Conservation (phyloP, 2,113 vertebrate species). For the Chaetura pelagica region DNA sequence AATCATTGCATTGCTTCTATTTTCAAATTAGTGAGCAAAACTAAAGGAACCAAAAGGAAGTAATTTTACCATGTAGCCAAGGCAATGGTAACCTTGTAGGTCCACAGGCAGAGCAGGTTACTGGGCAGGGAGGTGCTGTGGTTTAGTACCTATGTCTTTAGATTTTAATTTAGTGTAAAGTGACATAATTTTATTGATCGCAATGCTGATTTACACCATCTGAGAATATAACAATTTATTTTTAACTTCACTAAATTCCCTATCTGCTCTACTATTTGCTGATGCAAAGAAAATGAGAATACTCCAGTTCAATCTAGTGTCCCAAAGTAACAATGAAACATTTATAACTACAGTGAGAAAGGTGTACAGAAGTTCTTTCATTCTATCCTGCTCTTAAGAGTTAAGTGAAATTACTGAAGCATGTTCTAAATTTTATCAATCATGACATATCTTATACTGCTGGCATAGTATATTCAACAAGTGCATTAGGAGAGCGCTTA, state of each 20-base stretch:
- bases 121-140: background rate
- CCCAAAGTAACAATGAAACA: slow-evolving; percentile 34
- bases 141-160: background rate
- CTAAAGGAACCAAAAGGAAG: background rate
- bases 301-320: slow-evolving; percentile 13
- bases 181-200: background rate
- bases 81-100: background rate
- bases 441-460: slow-evolving; percentile 45
- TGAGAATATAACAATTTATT: slow-evolving; percentile 24
- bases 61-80: background rate
- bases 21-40: background rate
- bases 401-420: slow-evolving; percentile 43
- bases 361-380: slow-evolving; percentile 31
- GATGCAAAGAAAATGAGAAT: slow-evolving; percentile 38
- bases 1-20: background rate
- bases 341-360: background rate
- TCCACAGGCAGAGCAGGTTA: background rate
- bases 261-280: slow-evolving; percentile 12
- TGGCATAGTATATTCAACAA: slow-evolving; percentile 45
- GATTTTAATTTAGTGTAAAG: background rate
- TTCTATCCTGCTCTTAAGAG: slow-evolving; percentile 18
- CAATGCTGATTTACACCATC: background rate
- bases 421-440: slow-evolving; percentile 56
- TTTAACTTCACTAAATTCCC: slow-evolving; percentile 25
- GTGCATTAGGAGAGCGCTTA: slow-evolving; percentile 62